Evolutionary conservation across 2,888 invertebrate genomes (phyloP).

Genomic region (Harpalus rubripes): DNA sequence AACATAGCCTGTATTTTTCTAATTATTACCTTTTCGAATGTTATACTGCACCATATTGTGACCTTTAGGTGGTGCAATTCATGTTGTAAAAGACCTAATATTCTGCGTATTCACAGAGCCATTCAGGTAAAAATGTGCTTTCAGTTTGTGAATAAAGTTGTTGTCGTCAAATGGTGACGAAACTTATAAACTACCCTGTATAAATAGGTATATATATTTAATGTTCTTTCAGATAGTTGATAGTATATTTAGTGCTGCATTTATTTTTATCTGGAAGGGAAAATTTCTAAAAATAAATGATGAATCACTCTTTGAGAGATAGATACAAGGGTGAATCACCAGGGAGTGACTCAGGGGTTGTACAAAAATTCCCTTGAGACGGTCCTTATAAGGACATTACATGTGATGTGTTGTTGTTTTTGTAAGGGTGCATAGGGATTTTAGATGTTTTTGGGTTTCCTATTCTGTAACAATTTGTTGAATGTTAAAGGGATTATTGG

Average conservation of each 20-base stretch:
- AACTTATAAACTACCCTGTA: no score
- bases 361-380: constrained; percentile 9
- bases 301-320: constrained; percentile 14
- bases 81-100: no score
- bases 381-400: constrained; percentile 13
- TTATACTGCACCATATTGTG: no score
- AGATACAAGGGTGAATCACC: constrained; percentile 20
- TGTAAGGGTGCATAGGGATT: constrained; percentile 31
- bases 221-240: not conserved
- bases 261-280: not conserved
- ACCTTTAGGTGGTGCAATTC: no score
- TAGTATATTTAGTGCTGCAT: not conserved
- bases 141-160: no score
- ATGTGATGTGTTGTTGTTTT: not conserved
- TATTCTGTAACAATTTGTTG: not conserved
- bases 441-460: constrained; percentile 19
- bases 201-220: no score
- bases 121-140: no score
- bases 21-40: no score
- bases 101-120: no score
- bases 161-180: no score
- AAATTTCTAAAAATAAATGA: constrained; percentile 28
- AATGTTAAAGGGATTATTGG: not conserved
- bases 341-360: constrained; percentile 17
- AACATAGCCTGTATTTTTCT: no score